Conservation (phyloP, 2,797 vertebrate genomes). For the Ambastaia sidthimunki region DNA sequence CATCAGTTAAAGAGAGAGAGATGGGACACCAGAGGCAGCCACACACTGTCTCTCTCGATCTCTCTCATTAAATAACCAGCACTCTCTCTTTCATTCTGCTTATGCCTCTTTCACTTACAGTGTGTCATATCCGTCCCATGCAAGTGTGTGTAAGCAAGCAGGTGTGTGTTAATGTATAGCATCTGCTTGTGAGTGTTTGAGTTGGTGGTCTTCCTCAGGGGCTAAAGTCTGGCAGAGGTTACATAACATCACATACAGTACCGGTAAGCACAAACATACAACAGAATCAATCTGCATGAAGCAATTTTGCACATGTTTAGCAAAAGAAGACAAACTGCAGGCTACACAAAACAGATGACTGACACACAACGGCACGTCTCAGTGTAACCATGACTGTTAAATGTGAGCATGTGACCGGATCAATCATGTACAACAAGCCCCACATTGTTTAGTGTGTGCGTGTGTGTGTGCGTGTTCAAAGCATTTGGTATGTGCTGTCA, state of each 20-base stretch:
- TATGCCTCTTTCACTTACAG: conserved; percentile 4
- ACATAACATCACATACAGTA: too few relatives aligned
- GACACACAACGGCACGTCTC: neutral
- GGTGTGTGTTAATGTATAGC: neutral
- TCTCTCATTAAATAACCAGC: conserved; percentile 27
- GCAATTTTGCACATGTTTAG: neutral
- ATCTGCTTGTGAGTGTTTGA: neutral
- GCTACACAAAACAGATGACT: neutral
- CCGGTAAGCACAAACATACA: too few relatives aligned
- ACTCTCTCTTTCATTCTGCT: neutral
- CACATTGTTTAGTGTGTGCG: neutral
- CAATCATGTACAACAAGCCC: neutral
- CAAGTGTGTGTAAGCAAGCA: conserved; percentile 2
- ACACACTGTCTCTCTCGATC: conserved; percentile 15
- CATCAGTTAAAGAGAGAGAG: conserved; percentile 33
- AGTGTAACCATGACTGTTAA: neutral
- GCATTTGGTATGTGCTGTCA: neutral
- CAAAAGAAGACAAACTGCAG: conserved; percentile 3
- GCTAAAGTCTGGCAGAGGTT: too few relatives aligned
- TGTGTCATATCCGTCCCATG: conserved; percentile 2
- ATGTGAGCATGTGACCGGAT: neutral
- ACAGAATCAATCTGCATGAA: too few relatives aligned
- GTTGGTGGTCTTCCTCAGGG: too few relatives aligned
- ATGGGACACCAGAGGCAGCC: conserved; percentile 46
- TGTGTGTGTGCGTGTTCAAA: neutral